These are phyloP conservation scores for Coelopa frigida DNA, from an alignment of 1,140 invertebrate species.

Conservation along the genomic window DNA sequence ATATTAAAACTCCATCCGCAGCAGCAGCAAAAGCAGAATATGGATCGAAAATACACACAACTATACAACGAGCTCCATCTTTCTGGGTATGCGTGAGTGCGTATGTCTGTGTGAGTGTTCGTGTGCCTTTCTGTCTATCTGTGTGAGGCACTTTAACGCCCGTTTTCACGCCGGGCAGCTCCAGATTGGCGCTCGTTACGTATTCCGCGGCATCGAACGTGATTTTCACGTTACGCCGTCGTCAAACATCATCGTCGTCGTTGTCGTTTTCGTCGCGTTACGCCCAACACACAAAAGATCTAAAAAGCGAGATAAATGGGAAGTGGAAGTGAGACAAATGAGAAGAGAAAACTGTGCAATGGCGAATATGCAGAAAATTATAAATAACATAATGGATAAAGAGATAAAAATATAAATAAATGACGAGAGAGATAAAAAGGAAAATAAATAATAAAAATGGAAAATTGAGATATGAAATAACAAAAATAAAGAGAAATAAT, in stretches of 20 bases:
- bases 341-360: not conserved
- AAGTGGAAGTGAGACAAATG: not conserved
- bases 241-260: slow-evolving; percentile 8
- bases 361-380: not conserved
- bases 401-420: not conserved
- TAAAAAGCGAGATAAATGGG: not conserved
- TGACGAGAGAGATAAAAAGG: not conserved
- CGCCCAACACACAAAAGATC: slow-evolving; percentile 3
- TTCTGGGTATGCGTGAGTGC: no score
- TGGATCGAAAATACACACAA: no score
- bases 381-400: not conserved
- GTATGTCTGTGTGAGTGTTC: no score
- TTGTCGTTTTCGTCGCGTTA: slow-evolving; percentile 6
- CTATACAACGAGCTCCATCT: no score
- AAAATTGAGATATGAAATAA: not conserved
- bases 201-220: no score
- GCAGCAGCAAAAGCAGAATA: no score
- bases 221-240: no score
- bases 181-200: no score
- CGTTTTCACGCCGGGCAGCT: no score
- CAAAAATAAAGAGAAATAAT: not conserved
- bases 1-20: no score
- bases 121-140: no score
- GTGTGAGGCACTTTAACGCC: no score
- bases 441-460: not conserved